Conservation (phyloP, 2,888 invertebrate genomes). For the Conchocele bisecta region DNA sequence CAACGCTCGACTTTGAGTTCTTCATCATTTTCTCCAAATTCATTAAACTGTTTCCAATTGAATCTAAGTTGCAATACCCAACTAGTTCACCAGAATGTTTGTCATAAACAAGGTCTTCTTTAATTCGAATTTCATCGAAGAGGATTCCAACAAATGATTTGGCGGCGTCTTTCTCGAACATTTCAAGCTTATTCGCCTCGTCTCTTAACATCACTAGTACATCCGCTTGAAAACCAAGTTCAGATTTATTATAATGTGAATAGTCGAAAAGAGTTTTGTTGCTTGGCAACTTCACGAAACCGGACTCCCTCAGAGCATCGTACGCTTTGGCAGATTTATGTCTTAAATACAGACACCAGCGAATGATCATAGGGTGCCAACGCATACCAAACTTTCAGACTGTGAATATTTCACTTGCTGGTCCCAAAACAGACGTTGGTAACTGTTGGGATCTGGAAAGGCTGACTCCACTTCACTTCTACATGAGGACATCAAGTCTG, state of each 20-base stretch:
- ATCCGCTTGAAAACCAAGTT: not conserved
- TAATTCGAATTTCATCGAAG: constrained; percentile 49
- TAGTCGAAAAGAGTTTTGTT: constrained; percentile 13
- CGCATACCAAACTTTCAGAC: constrained; percentile 20
- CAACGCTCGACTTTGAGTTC: constrained; percentile 2
- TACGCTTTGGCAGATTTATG: constrained; percentile 25
- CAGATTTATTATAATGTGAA: not conserved
- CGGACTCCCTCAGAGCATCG: constrained; percentile 22
- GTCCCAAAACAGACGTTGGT: not conserved
- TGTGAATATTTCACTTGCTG: not conserved
- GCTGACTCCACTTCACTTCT: not conserved
- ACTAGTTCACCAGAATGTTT: constrained; percentile 53
- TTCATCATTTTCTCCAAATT: not conserved
- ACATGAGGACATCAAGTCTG: too few relatives aligned
- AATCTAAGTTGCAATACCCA: constrained; percentile 42
- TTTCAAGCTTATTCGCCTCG: not conserved
- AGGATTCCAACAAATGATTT: constrained; percentile 12
- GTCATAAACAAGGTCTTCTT: constrained; percentile 50
- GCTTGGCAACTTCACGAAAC: constrained; percentile 16
- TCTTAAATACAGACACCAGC: constrained; percentile 28
- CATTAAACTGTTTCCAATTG: not conserved
- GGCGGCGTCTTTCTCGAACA: not conserved
- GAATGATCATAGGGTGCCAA: constrained; percentile 43
- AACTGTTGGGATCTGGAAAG: not conserved
- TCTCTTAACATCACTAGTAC: not conserved